phyloP scores from a whole-genome alignment of 2,888 invertebrate species.

The Achlya flavicornis region DNA sequence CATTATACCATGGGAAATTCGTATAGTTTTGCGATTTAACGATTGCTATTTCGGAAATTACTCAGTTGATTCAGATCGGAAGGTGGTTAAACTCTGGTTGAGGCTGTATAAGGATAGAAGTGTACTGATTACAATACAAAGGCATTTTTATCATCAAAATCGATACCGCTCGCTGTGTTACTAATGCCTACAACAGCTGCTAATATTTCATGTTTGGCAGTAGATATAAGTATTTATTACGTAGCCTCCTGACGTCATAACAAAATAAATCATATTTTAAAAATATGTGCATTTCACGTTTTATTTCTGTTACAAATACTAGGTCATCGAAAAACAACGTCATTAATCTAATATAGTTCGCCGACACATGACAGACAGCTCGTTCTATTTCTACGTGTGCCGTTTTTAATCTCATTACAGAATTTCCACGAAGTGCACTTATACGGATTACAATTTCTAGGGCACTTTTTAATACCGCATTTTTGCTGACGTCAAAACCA shows the following conservation, averaged over 20 bases:
- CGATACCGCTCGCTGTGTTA: no score
- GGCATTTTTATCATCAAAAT: no score
- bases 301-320: not conserved
- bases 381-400: not conserved
- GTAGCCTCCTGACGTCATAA: not conserved
- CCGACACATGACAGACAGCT: conserved; percentile 1
- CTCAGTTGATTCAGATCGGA: no score
- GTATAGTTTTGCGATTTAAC: no score
- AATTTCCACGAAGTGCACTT: conserved; percentile 25
- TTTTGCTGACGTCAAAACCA: conserved; percentile 17
- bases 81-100: no score
- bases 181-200: no score
- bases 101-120: no score
- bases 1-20: not conserved
- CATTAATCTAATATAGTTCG: conserved; percentile 1
- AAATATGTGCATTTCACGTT: not conserved
- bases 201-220: no score
- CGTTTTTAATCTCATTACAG: conserved; percentile 28
- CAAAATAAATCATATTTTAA: not conserved
- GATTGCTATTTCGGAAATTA: no score
- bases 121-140: no score
- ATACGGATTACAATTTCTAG: conserved; percentile 30
- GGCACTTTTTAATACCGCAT: conserved; percentile 25
- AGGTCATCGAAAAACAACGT: not conserved
- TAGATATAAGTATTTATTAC: not conserved